Base-by-base conservation (phyloP, 2,888 invertebrate genomes). In the Polyommatus iphigenia region DNA sequence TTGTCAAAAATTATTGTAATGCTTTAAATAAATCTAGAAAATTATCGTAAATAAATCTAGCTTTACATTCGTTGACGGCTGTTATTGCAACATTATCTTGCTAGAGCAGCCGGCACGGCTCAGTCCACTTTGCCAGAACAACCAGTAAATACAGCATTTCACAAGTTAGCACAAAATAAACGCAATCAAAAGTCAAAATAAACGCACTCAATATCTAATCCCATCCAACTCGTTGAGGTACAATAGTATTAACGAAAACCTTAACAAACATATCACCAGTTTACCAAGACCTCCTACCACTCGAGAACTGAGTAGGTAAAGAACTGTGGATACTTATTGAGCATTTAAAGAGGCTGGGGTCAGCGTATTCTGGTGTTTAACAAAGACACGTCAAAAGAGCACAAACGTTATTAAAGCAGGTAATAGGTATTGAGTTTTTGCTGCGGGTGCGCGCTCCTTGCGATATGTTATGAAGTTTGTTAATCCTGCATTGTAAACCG, bases 381-480 rank as follows among this genome's bases (percentile, higher is more conserved):
- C 89, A 88, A 89, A 88, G 88, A 87, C 85, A 84, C 86, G 88
- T 85, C 86, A 91, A 91, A 91, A 89, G 91, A 90, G 88, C 91
- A 90, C 87, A 92, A 92, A 91, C 88, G 88, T 91, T 92, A 92
- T 92, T 92, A 92, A 92, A 92, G 90, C 91, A 67, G 29, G 67
- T 67, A 67, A 32, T 29, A 67, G 29, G 67, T 67, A 67, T 67
- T 29, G 15, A 29, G 88, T 90, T 91, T 88, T 32, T 67, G 67
- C 67, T 32, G 54, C 54, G 67, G 62, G 62, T 62, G 62, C 62
- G 62, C 24, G 20, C 67, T 29, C 67, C 67, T 32, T 67, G 67
- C 67, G 67, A 67, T 67, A 67, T 67, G 67, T 67, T 67, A 67
- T 67, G 67, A 67, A 67, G 67, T 32, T 18, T 29, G 29, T 15